Evolutionary conservation across 2,888 invertebrate species (phyloP).

Genomic region (Caenorhabditis sp.): DNA sequence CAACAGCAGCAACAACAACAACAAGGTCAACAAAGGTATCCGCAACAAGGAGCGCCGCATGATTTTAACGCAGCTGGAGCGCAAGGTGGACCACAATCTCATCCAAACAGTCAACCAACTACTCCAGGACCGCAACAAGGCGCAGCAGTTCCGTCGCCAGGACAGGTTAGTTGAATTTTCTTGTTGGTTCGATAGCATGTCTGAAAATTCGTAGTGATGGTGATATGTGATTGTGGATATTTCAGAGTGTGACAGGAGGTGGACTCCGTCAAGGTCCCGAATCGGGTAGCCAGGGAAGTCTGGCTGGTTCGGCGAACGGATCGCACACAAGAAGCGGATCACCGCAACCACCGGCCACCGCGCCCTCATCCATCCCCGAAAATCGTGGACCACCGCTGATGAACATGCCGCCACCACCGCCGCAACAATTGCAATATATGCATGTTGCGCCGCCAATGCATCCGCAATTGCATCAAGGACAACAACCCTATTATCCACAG

Average conservation of each 20-base stretch:
- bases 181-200: background rate
- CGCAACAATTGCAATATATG: conserved; percentile 8
- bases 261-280: conserved; percentile 25
- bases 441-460: background rate
- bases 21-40: conserved; percentile 9
- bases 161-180: background rate
- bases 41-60: conserved; percentile 6
- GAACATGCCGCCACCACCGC: conserved; percentile 3
- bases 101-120: conserved; percentile 44
- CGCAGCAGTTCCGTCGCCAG: conserved; percentile 3
- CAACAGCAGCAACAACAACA: conserved; percentile 4
- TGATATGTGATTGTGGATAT: too few species aligned
- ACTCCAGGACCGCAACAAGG: conserved; percentile 42
- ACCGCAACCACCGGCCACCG: conserved; percentile 2
- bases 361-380: background rate
- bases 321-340: conserved; percentile 29
- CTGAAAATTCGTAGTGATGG: background rate
- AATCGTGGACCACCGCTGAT: background rate
- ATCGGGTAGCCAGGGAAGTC: conserved; percentile 25
- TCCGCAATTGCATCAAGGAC: conserved; percentile 5
- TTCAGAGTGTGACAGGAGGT: conserved; percentile 15
- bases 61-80: conserved; percentile 10
- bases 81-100: conserved; percentile 20
- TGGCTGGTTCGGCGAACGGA: conserved; percentile 22
- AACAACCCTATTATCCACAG: conserved; percentile 7